Base-by-base conservation (phyloP, 2,797 vertebrate species). In the Smutsia gigantea region DNA sequence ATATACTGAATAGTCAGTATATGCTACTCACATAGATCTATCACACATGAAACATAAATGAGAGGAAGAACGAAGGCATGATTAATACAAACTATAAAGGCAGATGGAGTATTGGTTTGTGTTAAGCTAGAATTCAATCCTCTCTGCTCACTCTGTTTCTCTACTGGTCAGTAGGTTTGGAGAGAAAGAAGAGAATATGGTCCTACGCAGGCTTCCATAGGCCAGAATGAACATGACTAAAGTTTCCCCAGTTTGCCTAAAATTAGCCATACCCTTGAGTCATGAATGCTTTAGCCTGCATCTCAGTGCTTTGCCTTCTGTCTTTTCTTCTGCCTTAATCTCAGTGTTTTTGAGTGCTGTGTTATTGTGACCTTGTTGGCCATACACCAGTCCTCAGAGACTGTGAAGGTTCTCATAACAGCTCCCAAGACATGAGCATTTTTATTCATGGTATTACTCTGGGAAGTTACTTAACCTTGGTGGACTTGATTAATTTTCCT, bases 331-430 rank as follows among this genome's bases (percentile, higher is more conserved):
- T 46, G 7, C 42, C 53, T 75, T 79, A 55, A 84, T 83, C 74
- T 83, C 59, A 34, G 7, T 53, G 21, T 78, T 78, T 66, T 78
- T 82, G 51, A 61, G 19, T 57, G 23, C 21, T 79, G 27, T 49
- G 10, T 29, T 42, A 21, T 34, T 68, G 4, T 71, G 77, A 77
- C 34, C 34, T 91, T 91, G 11, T 42, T 84, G 69, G 42, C 29
- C 64, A 19, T 46, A 10, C 2, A 2, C 82, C 15, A 81, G 64
- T 88, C 79, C 79, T n/a, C 13, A 42, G 21, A 9, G 49, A 34
- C 55, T 89, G 25, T 64, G 51, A 74, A 96, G 66, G 14, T 51
- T 90, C 93, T 95, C 83, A 31, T 79, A 63, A 92, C 46, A 75
- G 4, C 39, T 87, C 66, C 34, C 14, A n/a, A 89, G 64, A 77